Base-by-base conservation (phyloP, 2,113 vertebrate species). In the Chloroceryle aenea region DNA sequence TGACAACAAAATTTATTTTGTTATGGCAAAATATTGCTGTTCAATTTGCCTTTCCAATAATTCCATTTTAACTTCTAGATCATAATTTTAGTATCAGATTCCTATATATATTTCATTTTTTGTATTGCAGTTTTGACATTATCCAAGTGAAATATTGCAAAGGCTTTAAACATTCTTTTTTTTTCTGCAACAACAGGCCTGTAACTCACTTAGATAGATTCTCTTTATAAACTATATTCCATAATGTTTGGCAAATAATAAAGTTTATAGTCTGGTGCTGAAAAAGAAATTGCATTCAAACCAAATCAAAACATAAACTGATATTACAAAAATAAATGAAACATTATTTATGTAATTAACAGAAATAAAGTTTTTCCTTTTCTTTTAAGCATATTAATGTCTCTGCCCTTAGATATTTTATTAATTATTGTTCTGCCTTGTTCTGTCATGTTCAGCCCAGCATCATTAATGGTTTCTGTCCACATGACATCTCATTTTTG, bases 91-190 rank as follows among this genome's bases (percentile, higher is more conserved):
- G 7, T 30, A 55, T 81, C 66, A 50, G 73, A 86, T 52, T 71
- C 71, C 0, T 83, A 62, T 74, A 73, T 10, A 62, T 66, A 62
- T 66, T 84, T 29, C 4, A 34, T 23, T 56, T 87, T 79, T 84
- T 86, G 27, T 74, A 52, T 55, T 92, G 47, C 25, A 77, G 3
- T 77, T 90, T 83, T 78, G 61, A 78, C 43, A 14, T 55, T 81
- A 91, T 78, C 56, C 69, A 85, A 87, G 16, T 81, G 77, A 96
- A 94, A 95, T 84, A 92, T 40, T 52, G 29, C 62, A 82, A 48
- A 61, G 66, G 9, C 30, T 93, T 40, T 74, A 67, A 90, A 71
- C 29, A 52, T 11, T n/a, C n/a, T n/a, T 23, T 55, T 89, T 56
- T 89, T 92, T 92, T 89, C 45, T 85, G 52, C 52, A 95, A 71